Percentiles rank a stretch among this genome's conserved stretches.
phyloP scores from a whole-genome alignment of 2,113 vertebrate genomes.

The Bucco capensis region DNA sequence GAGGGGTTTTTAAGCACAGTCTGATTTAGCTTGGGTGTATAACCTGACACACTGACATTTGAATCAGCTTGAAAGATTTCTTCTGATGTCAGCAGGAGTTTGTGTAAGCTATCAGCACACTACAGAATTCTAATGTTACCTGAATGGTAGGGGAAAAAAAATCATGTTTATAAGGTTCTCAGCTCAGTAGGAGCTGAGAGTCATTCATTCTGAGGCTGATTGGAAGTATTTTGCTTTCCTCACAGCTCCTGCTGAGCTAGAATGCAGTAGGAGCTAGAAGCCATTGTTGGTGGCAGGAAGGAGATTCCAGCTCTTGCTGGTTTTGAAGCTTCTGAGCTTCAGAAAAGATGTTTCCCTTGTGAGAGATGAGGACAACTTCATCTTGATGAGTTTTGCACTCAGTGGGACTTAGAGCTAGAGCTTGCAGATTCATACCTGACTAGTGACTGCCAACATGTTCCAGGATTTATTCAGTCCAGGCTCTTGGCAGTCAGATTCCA shows the following conservation, averaged over 20 bases:
- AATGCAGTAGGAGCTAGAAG: background rate
- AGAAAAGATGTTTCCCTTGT: background rate
- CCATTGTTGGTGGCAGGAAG: background rate
- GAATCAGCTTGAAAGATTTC: background rate
- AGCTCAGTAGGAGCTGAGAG: background rate
- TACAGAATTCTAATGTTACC: background rate
- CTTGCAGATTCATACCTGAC: background rate
- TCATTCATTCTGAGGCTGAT: background rate
- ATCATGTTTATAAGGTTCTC: background rate
- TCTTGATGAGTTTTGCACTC: background rate
- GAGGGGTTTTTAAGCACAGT: background rate
- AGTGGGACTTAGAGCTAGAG: background rate
- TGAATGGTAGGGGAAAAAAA: background rate
- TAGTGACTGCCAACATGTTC: background rate
- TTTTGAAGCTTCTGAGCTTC: background rate
- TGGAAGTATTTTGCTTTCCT: background rate
- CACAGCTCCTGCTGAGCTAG: background rate
- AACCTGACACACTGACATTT: background rate
- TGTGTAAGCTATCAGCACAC: background rate
- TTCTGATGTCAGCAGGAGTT: background rate
- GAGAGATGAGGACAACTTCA: background rate
- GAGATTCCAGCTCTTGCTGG: background rate
- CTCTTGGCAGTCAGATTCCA: background rate
- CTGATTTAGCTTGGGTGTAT: background rate
- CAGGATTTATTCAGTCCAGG: background rate